Percentiles rank a stretch among this genome's conserved stretches.
phyloP scores from a whole-genome alignment of 2,113 vertebrate species.

The Cryptomyrus ogoouensis region DNA sequence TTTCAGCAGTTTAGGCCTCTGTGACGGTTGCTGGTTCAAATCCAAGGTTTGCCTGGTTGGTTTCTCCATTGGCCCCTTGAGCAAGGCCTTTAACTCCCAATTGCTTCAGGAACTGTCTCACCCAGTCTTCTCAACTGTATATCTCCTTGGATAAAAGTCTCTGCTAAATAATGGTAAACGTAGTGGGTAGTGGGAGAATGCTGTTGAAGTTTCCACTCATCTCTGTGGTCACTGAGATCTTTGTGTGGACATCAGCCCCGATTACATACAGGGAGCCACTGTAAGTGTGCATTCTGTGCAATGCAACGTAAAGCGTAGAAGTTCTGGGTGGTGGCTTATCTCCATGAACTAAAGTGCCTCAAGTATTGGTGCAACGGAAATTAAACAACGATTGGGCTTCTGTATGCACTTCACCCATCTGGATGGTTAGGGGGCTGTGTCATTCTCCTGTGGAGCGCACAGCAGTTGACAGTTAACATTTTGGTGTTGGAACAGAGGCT shows the following conservation, averaged over 20 bases:
- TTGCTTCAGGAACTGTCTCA: background rate
- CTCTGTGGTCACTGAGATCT: background rate
- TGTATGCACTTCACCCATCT: background rate
- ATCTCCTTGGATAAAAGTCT: background rate
- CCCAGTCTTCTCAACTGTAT: background rate
- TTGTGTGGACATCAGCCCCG: background rate
- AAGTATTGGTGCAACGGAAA: background rate
- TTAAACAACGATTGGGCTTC: background rate
- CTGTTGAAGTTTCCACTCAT: background rate
- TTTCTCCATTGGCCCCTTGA: background rate
- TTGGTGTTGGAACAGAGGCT: background rate
- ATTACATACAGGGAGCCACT: background rate
- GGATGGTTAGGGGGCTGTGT: background rate
- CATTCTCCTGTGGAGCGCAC: background rate
- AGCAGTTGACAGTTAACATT: background rate
- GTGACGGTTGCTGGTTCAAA: background rate
- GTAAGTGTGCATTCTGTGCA: background rate
- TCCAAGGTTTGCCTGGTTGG: background rate
- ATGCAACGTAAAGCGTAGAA: background rate
- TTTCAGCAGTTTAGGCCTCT: background rate
- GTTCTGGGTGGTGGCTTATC: background rate
- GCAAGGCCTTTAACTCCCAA: background rate
- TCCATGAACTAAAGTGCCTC: background rate
- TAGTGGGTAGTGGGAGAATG: background rate
- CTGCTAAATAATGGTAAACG: background rate